Base-by-base conservation (phyloP, 2,888 invertebrate species). In the Rhopalosiphum nymphaeae region DNA sequence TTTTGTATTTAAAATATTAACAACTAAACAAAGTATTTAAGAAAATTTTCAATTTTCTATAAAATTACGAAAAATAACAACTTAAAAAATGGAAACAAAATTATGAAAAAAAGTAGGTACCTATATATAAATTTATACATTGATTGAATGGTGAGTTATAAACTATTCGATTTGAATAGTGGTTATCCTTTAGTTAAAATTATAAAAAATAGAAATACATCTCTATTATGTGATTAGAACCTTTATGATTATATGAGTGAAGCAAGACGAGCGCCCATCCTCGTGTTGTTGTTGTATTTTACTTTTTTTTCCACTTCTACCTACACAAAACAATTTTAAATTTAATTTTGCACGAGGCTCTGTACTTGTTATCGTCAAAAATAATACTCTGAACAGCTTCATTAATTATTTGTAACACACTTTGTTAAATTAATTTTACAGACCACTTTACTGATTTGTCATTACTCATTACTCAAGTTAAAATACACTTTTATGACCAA, bases 351-450 rank as follows among this genome's bases (percentile, higher is more conserved):
- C 67, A 7, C 16, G 16, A n/a, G n/a, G n/a, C n/a, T 16, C 67
- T n/a, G 67, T 67, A 36, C n/a, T 67, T 67, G 16, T 36, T 67
- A 67, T 36, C n/a, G 67, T 67, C 16, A 67, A 67, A 67, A 67
- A 67, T 89, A 89, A 56, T 89, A 44, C 44, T 42, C 89, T 13
- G 21, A 53, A 42, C 53, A 88, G 42, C 89, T 89, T 88, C 49
- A 56, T 89, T 49, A 56, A 56, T 89, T 57, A 67, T 67, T 67
- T 67, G 89, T 42, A 29, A 42, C 42, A 26, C 57, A 42, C 56
- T 89, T 89, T 56, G 89, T 89, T 89, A 53, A 87, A 87, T 89
- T 57, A 42, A 89, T 42, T 57, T 56, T 42, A 57, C 29, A 56
- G 89, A 42, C 42, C 36, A 26, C 26, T 26, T 26, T 13, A 26